phyloP scores from a whole-genome alignment of 23 tunicate species.

The Halocynthia roretzi region DNA sequence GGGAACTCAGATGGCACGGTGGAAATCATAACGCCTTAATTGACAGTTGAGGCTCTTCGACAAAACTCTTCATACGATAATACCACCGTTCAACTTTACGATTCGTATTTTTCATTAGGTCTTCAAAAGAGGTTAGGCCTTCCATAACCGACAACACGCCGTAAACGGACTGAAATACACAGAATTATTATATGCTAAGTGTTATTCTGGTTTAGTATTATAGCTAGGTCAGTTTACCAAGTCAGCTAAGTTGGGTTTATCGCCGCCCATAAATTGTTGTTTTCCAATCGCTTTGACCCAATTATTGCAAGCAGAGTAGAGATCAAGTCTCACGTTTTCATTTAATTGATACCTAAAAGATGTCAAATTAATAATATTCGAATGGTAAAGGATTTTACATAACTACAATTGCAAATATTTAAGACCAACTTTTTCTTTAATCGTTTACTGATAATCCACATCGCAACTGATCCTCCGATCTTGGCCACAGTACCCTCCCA shows the following conservation, averaged over 20 bases:
- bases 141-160: conserved; percentile 93
- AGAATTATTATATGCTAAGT: not conserved
- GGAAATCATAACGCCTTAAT: conserved; percentile 25
- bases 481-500: conserved; percentile 89
- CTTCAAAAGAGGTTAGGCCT: conserved; percentile 61
- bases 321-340: conserved; percentile 74
- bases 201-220: not conserved
- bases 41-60: conserved; percentile 37
- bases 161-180: conserved; percentile 68
- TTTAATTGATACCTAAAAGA: conserved; percentile 37
- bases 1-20: conserved; percentile 81
- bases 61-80: conserved; percentile 46
- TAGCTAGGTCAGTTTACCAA: conserved; percentile 39
- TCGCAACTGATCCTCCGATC: conserved; percentile 55
- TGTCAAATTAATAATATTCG: not conserved
- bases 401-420: not conserved
- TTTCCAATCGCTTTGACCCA: conserved; percentile 84
- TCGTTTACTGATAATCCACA: conserved; percentile 77
- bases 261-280: conserved; percentile 81
- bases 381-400: not conserved
- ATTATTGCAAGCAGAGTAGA: conserved; percentile 65
- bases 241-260: conserved; percentile 87
- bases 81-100: conserved; percentile 64
- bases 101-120: conserved; percentile 40
- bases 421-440: conserved; percentile 71